Conservation (phyloP, 2,113 vertebrate species). For the Hucho hucho region DNA sequence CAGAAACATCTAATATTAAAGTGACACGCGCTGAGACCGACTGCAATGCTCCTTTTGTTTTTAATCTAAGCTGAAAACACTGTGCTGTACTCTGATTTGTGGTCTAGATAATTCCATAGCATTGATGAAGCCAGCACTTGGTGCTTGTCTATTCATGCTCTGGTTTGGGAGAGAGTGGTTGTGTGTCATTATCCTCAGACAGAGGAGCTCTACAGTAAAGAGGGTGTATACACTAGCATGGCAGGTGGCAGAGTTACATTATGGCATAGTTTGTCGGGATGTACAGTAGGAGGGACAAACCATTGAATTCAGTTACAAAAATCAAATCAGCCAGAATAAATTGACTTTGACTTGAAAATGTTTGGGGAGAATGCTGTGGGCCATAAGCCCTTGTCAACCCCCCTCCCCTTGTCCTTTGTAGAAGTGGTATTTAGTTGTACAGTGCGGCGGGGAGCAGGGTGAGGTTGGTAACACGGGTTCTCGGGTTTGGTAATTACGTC, state of each 20-base stretch:
- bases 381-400: not conserved
- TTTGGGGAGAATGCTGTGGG: not conserved
- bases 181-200: not conserved
- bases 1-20: not conserved
- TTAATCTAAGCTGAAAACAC: not conserved
- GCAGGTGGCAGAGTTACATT: not conserved
- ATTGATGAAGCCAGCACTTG: not conserved
- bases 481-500: too few species aligned
- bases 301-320: constrained; percentile 3
- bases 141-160: not conserved
- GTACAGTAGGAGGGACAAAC: not conserved
- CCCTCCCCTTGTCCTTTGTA: not conserved
- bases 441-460: too few species aligned
- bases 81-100: not conserved
- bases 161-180: not conserved
- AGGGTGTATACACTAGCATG: not conserved
- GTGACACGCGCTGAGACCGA: not conserved
- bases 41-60: not conserved
- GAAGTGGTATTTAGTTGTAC: too few species aligned
- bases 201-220: not conserved
- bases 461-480: too few species aligned
- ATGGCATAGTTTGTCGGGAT: not conserved
- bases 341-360: not conserved
- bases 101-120: not conserved
- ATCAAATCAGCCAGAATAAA: constrained; percentile 47